phyloP scores from a whole-genome alignment of 2,797 vertebrate genomes.

The Prunella strophiata region DNA sequence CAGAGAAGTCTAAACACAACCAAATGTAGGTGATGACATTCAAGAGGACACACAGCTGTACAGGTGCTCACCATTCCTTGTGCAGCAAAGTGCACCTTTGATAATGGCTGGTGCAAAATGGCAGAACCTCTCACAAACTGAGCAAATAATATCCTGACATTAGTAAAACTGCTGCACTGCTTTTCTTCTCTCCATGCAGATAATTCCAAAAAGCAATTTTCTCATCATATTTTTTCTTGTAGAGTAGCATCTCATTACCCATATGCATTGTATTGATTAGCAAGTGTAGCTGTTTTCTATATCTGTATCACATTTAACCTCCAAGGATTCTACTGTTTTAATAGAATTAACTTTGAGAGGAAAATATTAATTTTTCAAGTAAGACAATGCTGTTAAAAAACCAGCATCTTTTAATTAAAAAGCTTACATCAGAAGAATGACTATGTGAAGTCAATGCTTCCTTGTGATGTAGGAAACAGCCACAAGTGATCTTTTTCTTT shows the following conservation, averaged over 20 bases:
- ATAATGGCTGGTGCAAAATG: constrained; percentile 26
- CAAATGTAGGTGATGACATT: neutral
- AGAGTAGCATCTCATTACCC: neutral
- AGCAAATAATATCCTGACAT: neutral
- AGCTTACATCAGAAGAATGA: neutral
- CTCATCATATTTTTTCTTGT: neutral
- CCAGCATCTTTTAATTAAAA: neutral
- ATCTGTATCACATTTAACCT: neutral
- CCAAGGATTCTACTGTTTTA: neutral
- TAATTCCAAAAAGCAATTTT: neutral
- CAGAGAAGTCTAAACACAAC: neutral
- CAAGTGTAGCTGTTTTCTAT: neutral
- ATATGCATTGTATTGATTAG: neutral
- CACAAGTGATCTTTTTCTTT: neutral
- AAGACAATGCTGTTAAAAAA: neutral
- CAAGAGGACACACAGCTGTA: neutral
- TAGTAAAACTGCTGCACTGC: neutral
- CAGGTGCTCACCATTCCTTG: neutral
- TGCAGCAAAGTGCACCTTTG: neutral
- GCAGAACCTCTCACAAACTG: neutral
- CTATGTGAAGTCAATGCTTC: neutral
- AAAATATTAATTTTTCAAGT: neutral
- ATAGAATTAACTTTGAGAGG: neutral
- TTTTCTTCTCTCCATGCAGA: neutral
- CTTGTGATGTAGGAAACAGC: neutral